Evolutionary conservation across 2,113 vertebrate genomes (phyloP).

Genomic region (Lepisosteus oculatus): DNA sequence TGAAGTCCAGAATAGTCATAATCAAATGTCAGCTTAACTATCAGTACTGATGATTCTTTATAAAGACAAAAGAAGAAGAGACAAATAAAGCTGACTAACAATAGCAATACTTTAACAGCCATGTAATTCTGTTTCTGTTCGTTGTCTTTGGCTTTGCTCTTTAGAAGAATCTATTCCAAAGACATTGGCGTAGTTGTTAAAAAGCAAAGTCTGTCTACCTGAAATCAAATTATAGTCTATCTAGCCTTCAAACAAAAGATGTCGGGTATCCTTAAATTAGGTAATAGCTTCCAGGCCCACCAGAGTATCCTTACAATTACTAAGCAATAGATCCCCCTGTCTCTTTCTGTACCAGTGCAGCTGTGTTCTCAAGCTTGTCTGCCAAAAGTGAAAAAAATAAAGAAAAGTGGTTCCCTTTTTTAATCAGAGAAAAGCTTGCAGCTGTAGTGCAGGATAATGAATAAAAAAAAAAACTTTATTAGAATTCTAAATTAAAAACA

Average conservation of each 20-base stretch:
- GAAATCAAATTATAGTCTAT: not conserved
- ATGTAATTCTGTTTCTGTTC: not conserved
- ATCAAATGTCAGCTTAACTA: too few relatives aligned
- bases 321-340: conserved; percentile 40
- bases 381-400: conserved; percentile 38
- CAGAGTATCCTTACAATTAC: conserved; percentile 31
- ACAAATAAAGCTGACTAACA: too few relatives aligned
- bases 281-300: conserved; percentile 27
- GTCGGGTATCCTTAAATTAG: conserved; percentile 10
- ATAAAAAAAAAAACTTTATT: conserved; percentile 18
- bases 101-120: not conserved
- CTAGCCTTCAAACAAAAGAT: conserved; percentile 14
- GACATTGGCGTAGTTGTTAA: not conserved
- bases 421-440: conserved; percentile 40
- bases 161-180: not conserved
- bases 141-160: not conserved
- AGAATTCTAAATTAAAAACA: not conserved
- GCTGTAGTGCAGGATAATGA: conserved; percentile 39
- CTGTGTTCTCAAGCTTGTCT: conserved; percentile 37
- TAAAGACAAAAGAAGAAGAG: too few relatives aligned
- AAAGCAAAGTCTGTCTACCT: not conserved
- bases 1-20: too few relatives aligned
- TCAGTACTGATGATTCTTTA: too few relatives aligned
- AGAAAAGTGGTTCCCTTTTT: conserved; percentile 21
- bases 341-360: conserved; percentile 36